Base-by-base conservation (phyloP, 2,888 invertebrate genomes). In the Latheticus oryzae region DNA sequence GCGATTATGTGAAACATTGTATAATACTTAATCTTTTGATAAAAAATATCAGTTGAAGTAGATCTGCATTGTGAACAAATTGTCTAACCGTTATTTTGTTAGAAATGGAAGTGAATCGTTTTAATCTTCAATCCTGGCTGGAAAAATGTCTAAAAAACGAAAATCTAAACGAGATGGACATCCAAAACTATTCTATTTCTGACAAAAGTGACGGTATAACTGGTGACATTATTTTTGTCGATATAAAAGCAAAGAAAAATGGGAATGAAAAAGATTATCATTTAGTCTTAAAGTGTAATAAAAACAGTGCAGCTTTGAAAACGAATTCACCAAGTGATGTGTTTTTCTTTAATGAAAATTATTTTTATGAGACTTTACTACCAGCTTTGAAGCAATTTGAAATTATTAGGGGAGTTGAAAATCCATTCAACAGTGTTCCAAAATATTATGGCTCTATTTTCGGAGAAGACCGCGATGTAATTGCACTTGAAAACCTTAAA, bases 401-500 rank as follows among this genome's bases (percentile, higher is more conserved):
- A 50, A 33, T 3, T 4, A 24, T 48, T 11, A 63, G 64, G 40
- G 56, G 24, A 0, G 19, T 62, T 3, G 38, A 54, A 12, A 11
- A 52, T 11, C 21, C 12, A 11, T 38, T 38, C 13, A 11, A 32
- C 11, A 37, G 35, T 19, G 52, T 59, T 5, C 64, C 63, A 21
- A 35, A 57, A 0, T 33, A 35, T 12, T 40, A 42, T 9, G 32
- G 35, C 15, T n/a, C n/a, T n/a, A n/a, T n/a, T n/a, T n/a, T n/a
- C n/a, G n/a, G n/a, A n/a, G n/a, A n/a, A n/a, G n/a, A n/a, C n/a
- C n/a, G n/a, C n/a, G 64, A 64, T 37, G 35, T 57, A 9, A 45
- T 67, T 4, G 52, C 62, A 5, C 11, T 67, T 26, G 52, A 63
- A 26, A 64, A 67, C 17, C 23, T 65, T 32, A 63, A 54, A 19